Evolutionary conservation across 2,888 invertebrate species (phyloP), one percentile per base, ranked within the genome.

Genomic region (Pachydiplax longipennis): DNA sequence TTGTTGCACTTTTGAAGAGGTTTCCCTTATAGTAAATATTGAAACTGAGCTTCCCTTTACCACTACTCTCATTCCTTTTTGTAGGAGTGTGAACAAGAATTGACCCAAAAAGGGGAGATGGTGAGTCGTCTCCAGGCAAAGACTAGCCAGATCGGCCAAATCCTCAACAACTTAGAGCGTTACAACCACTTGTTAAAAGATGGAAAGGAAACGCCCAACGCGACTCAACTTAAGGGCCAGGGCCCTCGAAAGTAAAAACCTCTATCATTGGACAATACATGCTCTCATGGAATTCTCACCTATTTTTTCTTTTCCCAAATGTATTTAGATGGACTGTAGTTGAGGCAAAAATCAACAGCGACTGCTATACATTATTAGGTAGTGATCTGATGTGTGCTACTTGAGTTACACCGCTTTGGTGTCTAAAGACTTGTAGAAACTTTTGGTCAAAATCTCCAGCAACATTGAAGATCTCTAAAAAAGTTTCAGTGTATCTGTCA

Each of bases 31-130:
- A 53, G 80, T 81, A 31, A 80, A 80, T 80, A 61, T 90, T 80
- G 35, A 81, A 81, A 53, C 48, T 90, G 80, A 91, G 73, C 91
- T 82, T 58, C 61, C 73, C 82, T 81, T 73, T 91, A 80, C 48
- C 81, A 80, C 87, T 90, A 35, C 80, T 81, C 87, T 91, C 87
- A 87, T 87, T 87, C 87, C 87, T 87, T 87, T 87, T 87, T 87
- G 93, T 95, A 98, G 98, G 98, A 98, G 95, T 98, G 98, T 95
- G 99, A 99, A 95, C 96, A 96, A 95, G 98, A 98, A 94, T 95
- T 99, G 94, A 98, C 98, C 93, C 98, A 99, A 95, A 99, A 99
- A 94, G 98, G 98, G 93, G 98, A 98, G 95, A 97, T 98, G 96
- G 98, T 99, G 93, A 97, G 97, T 94, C 97, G 98, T 93, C 97